A percentile compares a stretch with the other conserved stretches of the same genome.
Evolutionary conservation across 2,888 invertebrate genomes (phyloP).

Genomic region (Rhagophthalmus giganteus): DNA sequence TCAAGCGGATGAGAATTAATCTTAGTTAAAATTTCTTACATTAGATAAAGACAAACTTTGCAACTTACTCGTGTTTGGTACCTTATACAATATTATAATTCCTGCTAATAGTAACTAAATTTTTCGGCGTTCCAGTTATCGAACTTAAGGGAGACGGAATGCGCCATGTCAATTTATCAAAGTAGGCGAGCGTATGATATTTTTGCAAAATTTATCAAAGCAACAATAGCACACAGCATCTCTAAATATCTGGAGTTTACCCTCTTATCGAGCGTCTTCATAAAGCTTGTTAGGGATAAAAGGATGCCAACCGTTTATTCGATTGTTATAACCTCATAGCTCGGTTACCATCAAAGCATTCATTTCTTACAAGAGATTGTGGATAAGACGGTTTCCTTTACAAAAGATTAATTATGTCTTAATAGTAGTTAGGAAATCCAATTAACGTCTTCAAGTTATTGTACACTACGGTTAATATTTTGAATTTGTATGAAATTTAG

Average conservation of each 20-base stretch:
- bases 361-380: slow-evolving; percentile 18
- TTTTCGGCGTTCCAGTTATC: no score
- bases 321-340: slow-evolving; percentile 19
- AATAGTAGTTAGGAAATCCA: slow-evolving; percentile 15
- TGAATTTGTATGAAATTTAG: no score
- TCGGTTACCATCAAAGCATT: slow-evolving; percentile 20
- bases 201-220: slow-evolving; percentile 7
- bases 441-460: slow-evolving; percentile 14
- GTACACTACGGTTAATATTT: slow-evolving; percentile 9
- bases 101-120: no score
- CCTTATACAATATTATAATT: no score
- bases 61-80: background rate
- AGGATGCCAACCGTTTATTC: slow-evolving; percentile 20
- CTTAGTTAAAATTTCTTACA: background rate
- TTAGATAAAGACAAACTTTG: background rate
- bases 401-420: slow-evolving; percentile 22
- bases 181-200: no score
- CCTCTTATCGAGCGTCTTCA: slow-evolving; percentile 18
- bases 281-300: slow-evolving; percentile 23
- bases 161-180: no score
- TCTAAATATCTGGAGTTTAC: slow-evolving; percentile 13
- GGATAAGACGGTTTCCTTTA: slow-evolving; percentile 16
- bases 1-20: background rate
- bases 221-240: slow-evolving; percentile 10
- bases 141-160: background rate